Evolutionary conservation across 2,888 invertebrate genomes (phyloP).

Genomic region (Athalia rosae): DNA sequence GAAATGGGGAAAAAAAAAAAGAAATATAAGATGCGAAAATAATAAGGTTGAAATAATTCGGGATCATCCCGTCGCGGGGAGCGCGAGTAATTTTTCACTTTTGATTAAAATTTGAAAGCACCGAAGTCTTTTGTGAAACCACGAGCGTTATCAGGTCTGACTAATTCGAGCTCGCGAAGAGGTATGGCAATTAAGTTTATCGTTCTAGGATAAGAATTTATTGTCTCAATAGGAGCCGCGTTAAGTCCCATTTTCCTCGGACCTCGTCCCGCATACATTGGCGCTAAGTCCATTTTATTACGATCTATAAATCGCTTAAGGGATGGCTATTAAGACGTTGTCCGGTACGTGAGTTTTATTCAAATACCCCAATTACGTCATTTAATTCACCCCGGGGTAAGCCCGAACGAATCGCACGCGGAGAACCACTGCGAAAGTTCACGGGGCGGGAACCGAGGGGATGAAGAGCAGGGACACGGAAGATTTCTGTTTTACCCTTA

Average conservation of each 20-base stretch:
- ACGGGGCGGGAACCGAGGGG: too few species aligned
- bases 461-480: too few species aligned
- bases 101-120: too few species aligned
- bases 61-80: too few species aligned
- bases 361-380: conserved; percentile 56
- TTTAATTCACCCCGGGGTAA: background rate
- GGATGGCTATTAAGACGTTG: conserved; percentile 52
- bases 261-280: background rate
- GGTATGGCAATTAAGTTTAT: conserved; percentile 6
- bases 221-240: conserved; percentile 10
- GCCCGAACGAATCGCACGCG: background rate
- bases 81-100: too few species aligned
- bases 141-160: too few species aligned
- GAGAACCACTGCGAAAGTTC: conserved; percentile 7
- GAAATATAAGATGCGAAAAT: too few species aligned
- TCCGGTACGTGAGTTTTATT: conserved; percentile 62
- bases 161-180: background rate
- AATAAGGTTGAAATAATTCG: too few species aligned
- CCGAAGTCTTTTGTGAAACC: too few species aligned
- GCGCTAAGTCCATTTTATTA: conserved; percentile 55
- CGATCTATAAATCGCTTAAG: conserved; percentile 63
- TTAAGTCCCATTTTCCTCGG: too few species aligned
- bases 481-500: too few species aligned
- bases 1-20: too few species aligned
- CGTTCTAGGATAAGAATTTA: conserved; percentile 25